Conservation (phyloP, 2,113 vertebrate species). For the human (Homo sapiens) region GRCh38 chr6:19972501-19973000, state of each 20-base stretch:
- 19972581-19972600: background rate
- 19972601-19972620: background rate
- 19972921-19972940: no score
- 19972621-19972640: background rate
- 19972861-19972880: background rate
- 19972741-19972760: background rate
- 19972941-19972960: no score
- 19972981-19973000: no score
- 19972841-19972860: background rate
- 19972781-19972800: background rate
- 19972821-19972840: background rate
- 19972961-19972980: no score
- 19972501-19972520: background rate
- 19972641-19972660: background rate
- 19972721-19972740: background rate
- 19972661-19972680: background rate
- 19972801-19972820: background rate
- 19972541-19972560: background rate
- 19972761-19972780: background rate
- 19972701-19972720: background rate
- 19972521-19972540: background rate
- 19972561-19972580: background rate
- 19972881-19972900: background rate
- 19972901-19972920: no score
- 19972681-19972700: background rate